Evolutionary conservation across 2,113 vertebrate species (phyloP).

Genomic region (Siphamia tubifer): DNA sequence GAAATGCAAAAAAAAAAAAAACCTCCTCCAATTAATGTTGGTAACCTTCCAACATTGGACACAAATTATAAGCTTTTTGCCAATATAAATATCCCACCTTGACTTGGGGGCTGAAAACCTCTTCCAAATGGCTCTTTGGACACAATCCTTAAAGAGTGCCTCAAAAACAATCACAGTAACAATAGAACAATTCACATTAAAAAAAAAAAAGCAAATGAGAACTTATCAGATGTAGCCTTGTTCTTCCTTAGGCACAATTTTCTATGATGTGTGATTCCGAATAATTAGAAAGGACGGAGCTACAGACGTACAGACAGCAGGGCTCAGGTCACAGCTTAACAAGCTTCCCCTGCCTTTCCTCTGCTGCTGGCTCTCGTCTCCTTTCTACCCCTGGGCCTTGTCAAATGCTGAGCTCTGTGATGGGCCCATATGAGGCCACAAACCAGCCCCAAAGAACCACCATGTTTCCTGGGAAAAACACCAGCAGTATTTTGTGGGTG

Average conservation of each 20-base stretch:
- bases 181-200: slow-evolving; percentile 9
- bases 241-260: slow-evolving; percentile 8
- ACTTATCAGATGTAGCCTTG: slow-evolving; percentile 5
- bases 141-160: slow-evolving; percentile 10
- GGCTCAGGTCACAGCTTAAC: slow-evolving; percentile 46
- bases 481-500: slow-evolving; percentile 31
- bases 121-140: slow-evolving; percentile 25
- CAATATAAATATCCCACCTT: neutral
- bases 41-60: neutral
- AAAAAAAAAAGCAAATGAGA: slow-evolving; percentile 5
- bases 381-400: slow-evolving; percentile 47
- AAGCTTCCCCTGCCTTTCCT: slow-evolving; percentile 49
- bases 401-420: slow-evolving; percentile 45
- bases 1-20: neutral
- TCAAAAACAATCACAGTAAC: slow-evolving; percentile 1
- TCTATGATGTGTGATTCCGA: slow-evolving; percentile 5
- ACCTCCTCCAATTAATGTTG: no score
- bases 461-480: slow-evolving; percentile 49
- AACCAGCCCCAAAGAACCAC: slow-evolving; percentile 34
- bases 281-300: slow-evolving; percentile 26
- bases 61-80: neutral
- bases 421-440: slow-evolving; percentile 34
- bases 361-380: slow-evolving; percentile 48
- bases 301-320: slow-evolving; percentile 24
- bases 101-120: slow-evolving; percentile 27